Evolutionary conservation across 35 echinoderm and acorn worm genomes (phyloP), one percentile per base, ranked within the genome.

Genomic region (Eucidaris tribuloides): DNA sequence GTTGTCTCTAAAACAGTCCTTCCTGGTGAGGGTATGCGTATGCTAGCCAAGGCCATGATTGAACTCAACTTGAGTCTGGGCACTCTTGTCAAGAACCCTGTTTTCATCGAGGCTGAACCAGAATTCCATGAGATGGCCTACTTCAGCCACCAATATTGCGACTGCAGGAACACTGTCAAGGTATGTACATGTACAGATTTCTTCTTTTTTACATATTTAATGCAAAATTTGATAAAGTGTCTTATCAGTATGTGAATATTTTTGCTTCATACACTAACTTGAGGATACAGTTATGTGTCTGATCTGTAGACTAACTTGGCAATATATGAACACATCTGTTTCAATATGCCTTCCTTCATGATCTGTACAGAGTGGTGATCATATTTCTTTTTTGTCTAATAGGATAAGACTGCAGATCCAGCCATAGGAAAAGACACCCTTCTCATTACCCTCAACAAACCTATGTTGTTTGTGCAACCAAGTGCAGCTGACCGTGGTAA

Each of bases 51-150:
- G 52, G 90, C 94, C 2, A 57, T 89, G 38, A 88, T 97, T 17
- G 90, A 97, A 59, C 62, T 97, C 55, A 92, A 85, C 56, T 45
- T 97, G 29, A 84, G 90, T 34, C 77, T 97, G 14, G 94, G 94
- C 25, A 92, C 91, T 32, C 58, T 97, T 76, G 78, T 89, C 11
- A 92, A 86, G 52, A 92, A 92, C 78, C 90, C 85, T 15, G 76
- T 92, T 4, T 88, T 85, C 56, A 70, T 68, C 18, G 94, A 97
- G 62, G 85, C 83, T 14, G 90, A 97, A 41, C 94, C 90, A 22
- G 94, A 97, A 46, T 89, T 92, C n/a, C 84, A 92, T 23, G 84
- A 97, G 42, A 57, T 97, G 64, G 94, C 94, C 5, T 97, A 92
- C 60, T 97, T 97, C 83, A 97, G 92, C 40, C 88, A 89, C 65